Base-by-base conservation (phyloP, 2,797 vertebrate genomes). In the Lepilemur septentrionalis region DNA sequence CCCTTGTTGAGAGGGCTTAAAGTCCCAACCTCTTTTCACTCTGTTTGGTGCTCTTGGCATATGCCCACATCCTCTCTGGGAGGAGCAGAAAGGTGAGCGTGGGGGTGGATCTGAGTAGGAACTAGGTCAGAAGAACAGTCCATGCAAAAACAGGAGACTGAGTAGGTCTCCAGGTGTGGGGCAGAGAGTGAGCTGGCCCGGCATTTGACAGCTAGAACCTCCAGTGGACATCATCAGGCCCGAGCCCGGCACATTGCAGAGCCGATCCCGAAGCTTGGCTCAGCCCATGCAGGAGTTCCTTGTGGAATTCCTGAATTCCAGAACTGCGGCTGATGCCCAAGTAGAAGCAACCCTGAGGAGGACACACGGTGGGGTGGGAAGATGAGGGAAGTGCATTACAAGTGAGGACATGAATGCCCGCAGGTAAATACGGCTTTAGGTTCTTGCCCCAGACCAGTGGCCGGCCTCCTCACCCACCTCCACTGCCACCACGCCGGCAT, bases 401-500 rank as follows among this genome's bases (percentile, higher is more conserved):
- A 52, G 55, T 28, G 35, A 76, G 50, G 70, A 41, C 5, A 0
- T 12, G 20, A 57, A n/a, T 30, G 28, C 5, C 55, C 4, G 8
- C 6, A 8, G 65, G 28, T 22, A 28, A 79, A 84, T 3, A 9
- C n/a, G 15, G 17, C 23, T 67, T 93, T 43, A 35, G 15, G 23
- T 46, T 32, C 25, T n/a, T 7, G 32, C 35, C 4, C 18, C 35
- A 23, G 38, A 4, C 28, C 7, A 9, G 38, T 4, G 4, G 35
- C 35, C 4, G 4, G 25, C 32, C 55, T 23, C 17, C 41, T 25
- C 1, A 8, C 17, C 15, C 57, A 43, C n/a, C 22, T 65, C 41
- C 12, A 4, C 41, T 2, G 2, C 6, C 6, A 18, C 25, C 55
- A 32, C 5, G 10, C 18, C 35, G 10, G 18, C 14, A 1, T 25